Evolutionary conservation across 2,113 vertebrate species (phyloP), one percentile per base, ranked within the genome.

Genomic region (Cochlearius cochlearius): DNA sequence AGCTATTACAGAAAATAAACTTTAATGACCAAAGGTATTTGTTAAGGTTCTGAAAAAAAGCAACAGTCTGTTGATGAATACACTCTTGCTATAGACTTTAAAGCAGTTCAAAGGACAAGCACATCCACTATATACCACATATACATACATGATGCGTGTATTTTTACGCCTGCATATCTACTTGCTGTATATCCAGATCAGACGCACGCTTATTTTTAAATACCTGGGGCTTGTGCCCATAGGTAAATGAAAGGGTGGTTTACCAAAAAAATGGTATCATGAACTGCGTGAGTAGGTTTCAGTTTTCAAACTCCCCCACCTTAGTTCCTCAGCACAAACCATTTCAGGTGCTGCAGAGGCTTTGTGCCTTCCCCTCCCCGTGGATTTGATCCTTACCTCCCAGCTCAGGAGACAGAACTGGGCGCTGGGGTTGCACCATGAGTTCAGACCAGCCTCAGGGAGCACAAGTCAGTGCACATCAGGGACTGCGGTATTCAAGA

Each of bases 141-240:
- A 9, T 0, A 38, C 6, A 4, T 15, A 38, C 7, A 11, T 10
- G 11, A 38, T 7, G 20, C 9, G 4, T 8, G 0, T 18, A 11
- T 23, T 62, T 81, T 34, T 66, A 30, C 45, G 34, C 58, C 47
- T 39, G 9, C 25, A 5, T n/a, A 45, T 26, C 47, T 30, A 45
- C n/a, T 45, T 21, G 5, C 25, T 32, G 2, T 22, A 6, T 10
- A 26, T 47, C 49, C 34, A 68, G 20, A 17, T 68, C 66, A 92
- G 39, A 27, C 34, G 55, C 26, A 47, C 5, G 2, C 10, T 38
- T 30, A 26, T 9, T 25, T 75, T 62, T 41, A 29, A 73, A 11
- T 13, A 56, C 3, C 56, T 77, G 26, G 9, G 4, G 47, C 67
- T n/a, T 36, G 52, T 90, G 15, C 38, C n/a, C 34, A 8, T 14